Base-by-base conservation (phyloP, 2,888 invertebrate genomes). In the Ectobius pallidus region DNA sequence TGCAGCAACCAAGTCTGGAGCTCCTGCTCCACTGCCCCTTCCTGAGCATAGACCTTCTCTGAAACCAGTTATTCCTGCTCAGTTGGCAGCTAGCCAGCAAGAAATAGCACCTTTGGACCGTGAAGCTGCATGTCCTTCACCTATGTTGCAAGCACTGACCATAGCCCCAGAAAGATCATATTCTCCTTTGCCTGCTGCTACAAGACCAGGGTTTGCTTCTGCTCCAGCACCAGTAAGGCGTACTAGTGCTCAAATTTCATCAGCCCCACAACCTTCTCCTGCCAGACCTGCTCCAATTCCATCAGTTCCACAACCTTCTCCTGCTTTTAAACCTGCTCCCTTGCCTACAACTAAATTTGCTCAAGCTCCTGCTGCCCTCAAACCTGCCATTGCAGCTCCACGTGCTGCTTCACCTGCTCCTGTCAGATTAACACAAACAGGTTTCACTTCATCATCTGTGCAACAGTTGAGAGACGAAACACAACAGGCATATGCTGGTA, bases 61-160 rank as follows among this genome's bases (percentile, higher is more conserved):
- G 11, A 34, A 34, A 34, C 34, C 34, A 34, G 34, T 34, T 6
- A 34, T 34, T 11, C 34, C 34, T 34, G 58, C 32, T 11, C 32
- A 16, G 6, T 16, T 32, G 16, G 25, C 58, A 58, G 30, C 16
- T 25, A 58, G 16, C 32, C n/a, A 27, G 27, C 16, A 16, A 58
- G 16, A 6, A 25, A 6, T 30, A 25, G 27, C 46, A 27, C 46
- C 22, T 1, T 27, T 46, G 44, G 39, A 46, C 20, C 30, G 39
- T 18, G 65, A 46, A 18, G 27, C 3, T n/a, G 30, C 25, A 22
- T 65, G 65, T 44, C 18, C 46, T n/a, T 90, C 91, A 63, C 89
- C 90, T 14, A 86, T 92, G 79, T 85, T 90, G 11, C 87, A 87
- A 70, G 92, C 92, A 16, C 82, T 92, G 69, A 90, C 88, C 20